A percentile compares a stretch with the other conserved stretches of the same genome.
Evolutionary conservation across 2,797 vertebrate species (phyloP).

Genomic region (Oryzias sinensis): DNA sequence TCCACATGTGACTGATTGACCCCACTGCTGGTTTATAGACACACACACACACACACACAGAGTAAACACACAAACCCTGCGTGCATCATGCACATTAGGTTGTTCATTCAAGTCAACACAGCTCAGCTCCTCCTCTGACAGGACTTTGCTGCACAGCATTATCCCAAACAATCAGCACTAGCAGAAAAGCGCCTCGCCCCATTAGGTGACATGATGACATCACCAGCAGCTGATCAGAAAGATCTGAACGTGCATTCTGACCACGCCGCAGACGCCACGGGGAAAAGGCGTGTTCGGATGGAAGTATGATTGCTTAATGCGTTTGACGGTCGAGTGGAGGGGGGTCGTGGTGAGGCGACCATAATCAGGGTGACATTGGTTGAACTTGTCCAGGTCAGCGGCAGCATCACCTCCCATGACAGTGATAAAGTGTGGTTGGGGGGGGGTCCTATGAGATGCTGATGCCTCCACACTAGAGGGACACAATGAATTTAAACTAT

Average conservation of each 20-base stretch:
- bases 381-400: constrained; percentile 69
- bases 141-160: constrained; percentile 21
- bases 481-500: neutral
- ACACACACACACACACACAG: constrained; percentile 21
- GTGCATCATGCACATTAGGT: neutral
- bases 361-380: constrained; percentile 71
- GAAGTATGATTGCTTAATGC: constrained; percentile 35
- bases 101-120: constrained; percentile 6
- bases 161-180: constrained; percentile 39
- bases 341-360: constrained; percentile 47
- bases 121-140: constrained; percentile 37
- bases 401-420: constrained; percentile 67
- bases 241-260: too few relatives aligned
- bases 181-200: constrained; percentile 26
- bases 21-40: constrained; percentile 61
- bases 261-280: too few relatives aligned
- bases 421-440: constrained; percentile 72
- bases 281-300: constrained; percentile 8
- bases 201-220: constrained; percentile 59
- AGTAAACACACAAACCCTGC: neutral
- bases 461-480: constrained; percentile 7
- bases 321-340: constrained; percentile 1
- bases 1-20: constrained; percentile 75
- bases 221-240: constrained; percentile 43
- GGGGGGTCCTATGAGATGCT: constrained; percentile 47